Percentiles rank a stretch among this genome's conserved stretches.
These are phyloP conservation scores for Spialia ferax DNA, from an alignment of 2,888 invertebrate genomes.

Conservation along the genomic window DNA sequence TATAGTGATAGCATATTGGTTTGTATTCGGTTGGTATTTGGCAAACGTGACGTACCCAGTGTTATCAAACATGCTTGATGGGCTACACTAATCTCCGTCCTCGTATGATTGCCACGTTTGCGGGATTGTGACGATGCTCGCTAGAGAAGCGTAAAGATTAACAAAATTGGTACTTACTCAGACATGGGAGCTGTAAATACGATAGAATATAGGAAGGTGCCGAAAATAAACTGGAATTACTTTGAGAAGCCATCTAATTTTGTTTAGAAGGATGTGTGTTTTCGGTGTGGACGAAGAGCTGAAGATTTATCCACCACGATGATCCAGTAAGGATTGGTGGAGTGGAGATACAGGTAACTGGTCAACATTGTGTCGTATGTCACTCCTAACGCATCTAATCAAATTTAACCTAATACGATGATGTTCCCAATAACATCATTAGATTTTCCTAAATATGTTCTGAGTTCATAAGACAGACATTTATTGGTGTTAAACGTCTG, in stretches of 20 bases:
- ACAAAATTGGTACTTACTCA: slow-evolving; percentile 52
- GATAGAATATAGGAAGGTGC: not conserved
- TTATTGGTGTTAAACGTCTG: too few species aligned
- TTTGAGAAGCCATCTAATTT: not conserved
- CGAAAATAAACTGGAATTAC: not conserved
- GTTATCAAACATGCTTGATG: slow-evolving; percentile 66
- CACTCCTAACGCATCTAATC: too few species aligned
- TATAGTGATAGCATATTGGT: slow-evolving; percentile 45
- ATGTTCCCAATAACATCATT: too few species aligned
- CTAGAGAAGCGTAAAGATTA: slow-evolving; percentile 66
- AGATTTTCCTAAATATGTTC: too few species aligned
- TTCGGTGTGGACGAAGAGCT: too few species aligned
- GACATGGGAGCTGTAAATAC: not conserved
- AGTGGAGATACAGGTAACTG: too few species aligned
- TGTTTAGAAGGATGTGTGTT: not conserved
- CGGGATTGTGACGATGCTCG: slow-evolving; percentile 63
- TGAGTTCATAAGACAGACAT: too few species aligned
- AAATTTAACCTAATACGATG: too few species aligned
- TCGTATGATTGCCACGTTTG: slow-evolving; percentile 65
- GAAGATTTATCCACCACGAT: too few species aligned
- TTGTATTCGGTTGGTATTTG: slow-evolving; percentile 53
- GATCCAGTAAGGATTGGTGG: too few species aligned
- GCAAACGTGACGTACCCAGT: slow-evolving; percentile 48
- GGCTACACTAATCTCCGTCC: slow-evolving; percentile 67
- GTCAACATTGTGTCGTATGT: too few species aligned